Conservation (phyloP, 2,113 vertebrate genomes). For the Lophura nycthemera region DNA sequence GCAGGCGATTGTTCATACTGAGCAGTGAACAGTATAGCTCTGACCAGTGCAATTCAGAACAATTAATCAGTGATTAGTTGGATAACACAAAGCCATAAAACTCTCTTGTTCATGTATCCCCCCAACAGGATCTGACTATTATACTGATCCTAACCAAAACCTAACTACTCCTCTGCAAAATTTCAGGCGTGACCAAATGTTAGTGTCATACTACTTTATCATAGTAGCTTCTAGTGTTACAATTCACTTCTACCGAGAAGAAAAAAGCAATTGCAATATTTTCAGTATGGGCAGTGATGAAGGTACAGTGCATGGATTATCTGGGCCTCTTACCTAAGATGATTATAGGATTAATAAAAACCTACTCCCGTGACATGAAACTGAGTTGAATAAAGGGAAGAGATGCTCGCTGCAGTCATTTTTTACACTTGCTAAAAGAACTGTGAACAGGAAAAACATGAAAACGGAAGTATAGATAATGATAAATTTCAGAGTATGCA, state of each 20-base stretch:
- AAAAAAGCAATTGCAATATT: conserved; percentile 1
- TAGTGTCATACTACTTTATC: not conserved
- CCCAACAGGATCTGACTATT: not conserved
- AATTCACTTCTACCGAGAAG: not conserved
- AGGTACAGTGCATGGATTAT: conserved; percentile 54
- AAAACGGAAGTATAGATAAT: not conserved
- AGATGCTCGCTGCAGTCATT: not conserved
- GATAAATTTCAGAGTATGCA: not conserved
- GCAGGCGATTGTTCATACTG: not conserved
- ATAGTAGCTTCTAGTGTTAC: not conserved
- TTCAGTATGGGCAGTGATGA: not conserved
- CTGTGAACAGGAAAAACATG: not conserved
- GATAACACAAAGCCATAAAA: not conserved
- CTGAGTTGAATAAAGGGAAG: conserved; percentile 10
- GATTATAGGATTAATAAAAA: conserved; percentile 71
- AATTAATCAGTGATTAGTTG: not conserved
- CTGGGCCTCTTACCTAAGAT: conserved; percentile 59
- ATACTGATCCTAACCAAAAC: not conserved
- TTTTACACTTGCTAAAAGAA: conserved; percentile 16
- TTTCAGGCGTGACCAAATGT: not conserved
- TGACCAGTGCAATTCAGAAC: not conserved
- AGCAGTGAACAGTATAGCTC: not conserved
- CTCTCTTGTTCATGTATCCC: not conserved
- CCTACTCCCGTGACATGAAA: conserved; percentile 63
- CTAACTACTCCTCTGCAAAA: not conserved